Evolutionary conservation across 2,797 vertebrate species (phyloP).

Genomic region (Hippopotamyrus pictus): DNA sequence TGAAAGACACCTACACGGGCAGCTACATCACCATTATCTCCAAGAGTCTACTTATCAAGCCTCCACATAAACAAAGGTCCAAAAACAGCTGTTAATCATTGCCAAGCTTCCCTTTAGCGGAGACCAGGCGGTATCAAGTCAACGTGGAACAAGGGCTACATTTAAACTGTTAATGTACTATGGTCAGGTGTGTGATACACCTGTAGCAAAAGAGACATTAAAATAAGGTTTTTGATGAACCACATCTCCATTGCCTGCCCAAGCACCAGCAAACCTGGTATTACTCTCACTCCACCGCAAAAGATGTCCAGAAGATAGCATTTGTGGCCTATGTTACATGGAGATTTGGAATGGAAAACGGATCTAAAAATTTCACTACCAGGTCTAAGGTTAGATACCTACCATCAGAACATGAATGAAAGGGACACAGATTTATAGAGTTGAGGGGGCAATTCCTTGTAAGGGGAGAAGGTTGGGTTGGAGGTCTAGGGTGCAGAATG

Average conservation of each 20-base stretch:
- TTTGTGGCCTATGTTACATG: background rate
- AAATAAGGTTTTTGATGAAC: background rate
- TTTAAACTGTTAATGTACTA: background rate
- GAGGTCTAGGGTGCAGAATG: background rate
- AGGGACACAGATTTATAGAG: background rate
- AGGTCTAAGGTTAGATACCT: background rate
- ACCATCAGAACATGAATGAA: background rate
- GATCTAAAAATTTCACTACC: background rate
- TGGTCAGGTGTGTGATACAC: background rate
- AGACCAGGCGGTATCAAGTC: background rate
- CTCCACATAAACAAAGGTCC: background rate
- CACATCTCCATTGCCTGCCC: background rate
- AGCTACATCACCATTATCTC: background rate
- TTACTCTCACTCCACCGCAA: background rate
- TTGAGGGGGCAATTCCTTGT: background rate
- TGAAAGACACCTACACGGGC: background rate
- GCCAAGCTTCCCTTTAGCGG: background rate
- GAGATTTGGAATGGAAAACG: background rate
- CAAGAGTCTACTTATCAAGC: background rate
- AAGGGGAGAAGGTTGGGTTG: background rate
- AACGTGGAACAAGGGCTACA: background rate
- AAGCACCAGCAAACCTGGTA: background rate
- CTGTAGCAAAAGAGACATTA: background rate
- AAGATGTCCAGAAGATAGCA: background rate
- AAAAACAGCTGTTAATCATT: background rate